These are phyloP conservation scores for Hippotragus niger DNA, from an alignment of 2,113 vertebrate species.

Conservation along the genomic window DNA sequence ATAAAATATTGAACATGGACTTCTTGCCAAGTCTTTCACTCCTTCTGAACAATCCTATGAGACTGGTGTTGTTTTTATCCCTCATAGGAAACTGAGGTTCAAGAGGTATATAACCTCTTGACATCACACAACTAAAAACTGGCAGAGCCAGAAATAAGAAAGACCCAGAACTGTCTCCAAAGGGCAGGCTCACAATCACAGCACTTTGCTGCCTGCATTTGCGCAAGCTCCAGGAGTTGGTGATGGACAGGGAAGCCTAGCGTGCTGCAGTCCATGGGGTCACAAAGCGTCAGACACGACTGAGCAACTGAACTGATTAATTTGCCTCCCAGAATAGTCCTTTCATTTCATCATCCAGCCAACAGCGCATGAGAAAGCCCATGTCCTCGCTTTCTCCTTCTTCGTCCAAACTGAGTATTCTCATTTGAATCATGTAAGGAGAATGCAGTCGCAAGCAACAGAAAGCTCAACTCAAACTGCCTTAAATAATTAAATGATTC, in stretches of 20 bases:
- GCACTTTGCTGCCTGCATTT: not conserved
- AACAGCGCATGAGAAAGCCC: not conserved
- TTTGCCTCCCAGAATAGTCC: not conserved
- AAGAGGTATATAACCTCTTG: not conserved
- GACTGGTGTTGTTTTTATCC: not conserved
- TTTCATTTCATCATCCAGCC: not conserved
- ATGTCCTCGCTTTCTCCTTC: not conserved
- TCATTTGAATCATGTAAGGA: not conserved
- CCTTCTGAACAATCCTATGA: not conserved
- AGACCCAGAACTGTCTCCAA: not conserved
- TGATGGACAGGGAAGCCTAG: not conserved
- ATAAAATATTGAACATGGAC: rapidly evolving
- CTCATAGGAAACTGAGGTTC: not conserved
- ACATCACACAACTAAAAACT: not conserved
- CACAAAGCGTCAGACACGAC: not conserved
- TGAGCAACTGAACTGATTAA: not conserved
- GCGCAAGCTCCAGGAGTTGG: not conserved
- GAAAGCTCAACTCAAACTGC: not conserved
- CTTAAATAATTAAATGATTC: not conserved
- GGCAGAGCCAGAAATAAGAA: not conserved
- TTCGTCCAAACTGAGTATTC: not conserved
- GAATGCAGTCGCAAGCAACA: not conserved
- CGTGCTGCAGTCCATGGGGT: not conserved
- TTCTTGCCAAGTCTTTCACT: not conserved
- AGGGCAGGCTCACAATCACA: not conserved